phyloP scores from a whole-genome alignment of 2,888 invertebrate genomes.

The Caenorhabditis zanzibari region DNA sequence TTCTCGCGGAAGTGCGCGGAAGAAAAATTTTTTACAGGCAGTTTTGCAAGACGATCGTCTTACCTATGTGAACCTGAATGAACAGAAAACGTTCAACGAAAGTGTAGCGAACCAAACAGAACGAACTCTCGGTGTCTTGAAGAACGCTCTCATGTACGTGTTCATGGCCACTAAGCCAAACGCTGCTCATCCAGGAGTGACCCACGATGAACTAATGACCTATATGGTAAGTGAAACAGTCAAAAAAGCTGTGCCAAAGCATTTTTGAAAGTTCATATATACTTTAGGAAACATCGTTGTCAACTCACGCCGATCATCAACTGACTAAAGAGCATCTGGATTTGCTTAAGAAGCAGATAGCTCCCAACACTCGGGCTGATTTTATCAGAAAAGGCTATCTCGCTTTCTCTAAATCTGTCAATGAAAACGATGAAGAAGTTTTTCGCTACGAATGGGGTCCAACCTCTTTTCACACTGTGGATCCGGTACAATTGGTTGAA shows the following conservation, averaged over 20 bases:
- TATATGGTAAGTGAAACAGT: constrained; percentile 31
- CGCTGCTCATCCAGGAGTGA: constrained; percentile 37
- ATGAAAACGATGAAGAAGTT: constrained; percentile 61
- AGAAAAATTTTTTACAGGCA: constrained; percentile 10
- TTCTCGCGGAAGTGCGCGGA: background rate
- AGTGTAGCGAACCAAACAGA: constrained; percentile 26
- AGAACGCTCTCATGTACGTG: constrained; percentile 55
- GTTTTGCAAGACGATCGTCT: constrained; percentile 44
- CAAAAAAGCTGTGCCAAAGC: background rate
- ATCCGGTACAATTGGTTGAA: constrained; percentile 38
- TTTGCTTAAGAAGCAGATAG: constrained; percentile 33
- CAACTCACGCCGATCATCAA: constrained; percentile 26
- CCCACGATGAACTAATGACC: constrained; percentile 50
- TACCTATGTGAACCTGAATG: constrained; percentile 18
- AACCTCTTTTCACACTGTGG: constrained; percentile 32
- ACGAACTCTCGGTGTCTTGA: constrained; percentile 37
- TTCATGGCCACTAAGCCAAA: constrained; percentile 50
- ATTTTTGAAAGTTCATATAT: background rate
- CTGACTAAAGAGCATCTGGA: constrained; percentile 7
- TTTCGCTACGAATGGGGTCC: constrained; percentile 62
- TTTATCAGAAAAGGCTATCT: constrained; percentile 52
- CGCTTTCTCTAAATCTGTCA: constrained; percentile 19
- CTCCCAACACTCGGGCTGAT: constrained; percentile 46
- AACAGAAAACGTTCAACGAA: background rate
- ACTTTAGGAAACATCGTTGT: constrained; percentile 37